Conservation (phyloP, 2,113 vertebrate species). For the Carettochelys insculpta region DNA sequence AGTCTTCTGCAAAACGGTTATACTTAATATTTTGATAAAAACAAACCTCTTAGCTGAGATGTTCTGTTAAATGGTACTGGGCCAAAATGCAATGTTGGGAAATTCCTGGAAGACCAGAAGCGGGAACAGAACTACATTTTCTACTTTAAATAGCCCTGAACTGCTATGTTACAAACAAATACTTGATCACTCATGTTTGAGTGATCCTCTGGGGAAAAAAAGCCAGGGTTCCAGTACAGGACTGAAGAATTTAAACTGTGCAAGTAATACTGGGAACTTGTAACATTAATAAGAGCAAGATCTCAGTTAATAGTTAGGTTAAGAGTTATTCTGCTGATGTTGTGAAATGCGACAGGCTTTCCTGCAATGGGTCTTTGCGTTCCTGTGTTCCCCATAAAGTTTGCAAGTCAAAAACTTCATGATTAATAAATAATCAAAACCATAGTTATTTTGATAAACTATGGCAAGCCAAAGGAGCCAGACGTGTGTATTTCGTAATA, state of each 20-base stretch:
- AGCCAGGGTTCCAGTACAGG: background rate
- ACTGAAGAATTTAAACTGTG: background rate
- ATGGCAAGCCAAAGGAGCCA: background rate
- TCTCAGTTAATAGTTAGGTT: background rate
- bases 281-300: background rate
- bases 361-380: constrained; percentile 43
- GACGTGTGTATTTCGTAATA: background rate
- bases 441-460: background rate
- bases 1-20: background rate
- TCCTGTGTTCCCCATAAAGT: too few species aligned
- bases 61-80: background rate
- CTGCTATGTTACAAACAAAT: background rate
- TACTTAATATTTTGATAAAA: background rate
- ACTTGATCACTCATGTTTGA: accelerated
- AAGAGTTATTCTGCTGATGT: background rate
- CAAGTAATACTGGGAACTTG: background rate
- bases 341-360: background rate
- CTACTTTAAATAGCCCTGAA: background rate
- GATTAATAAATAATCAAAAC: constrained; percentile 31
- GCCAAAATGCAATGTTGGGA: accelerated
- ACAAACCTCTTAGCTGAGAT: background rate
- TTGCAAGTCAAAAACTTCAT: constrained; percentile 59
- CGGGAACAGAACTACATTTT: background rate
- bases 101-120: background rate
- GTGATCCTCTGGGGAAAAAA: background rate